Evolutionary conservation across 1,140 invertebrate species (phyloP), one percentile per base, ranked within the genome.

Genomic region (Ctenoplectra terminalis): DNA sequence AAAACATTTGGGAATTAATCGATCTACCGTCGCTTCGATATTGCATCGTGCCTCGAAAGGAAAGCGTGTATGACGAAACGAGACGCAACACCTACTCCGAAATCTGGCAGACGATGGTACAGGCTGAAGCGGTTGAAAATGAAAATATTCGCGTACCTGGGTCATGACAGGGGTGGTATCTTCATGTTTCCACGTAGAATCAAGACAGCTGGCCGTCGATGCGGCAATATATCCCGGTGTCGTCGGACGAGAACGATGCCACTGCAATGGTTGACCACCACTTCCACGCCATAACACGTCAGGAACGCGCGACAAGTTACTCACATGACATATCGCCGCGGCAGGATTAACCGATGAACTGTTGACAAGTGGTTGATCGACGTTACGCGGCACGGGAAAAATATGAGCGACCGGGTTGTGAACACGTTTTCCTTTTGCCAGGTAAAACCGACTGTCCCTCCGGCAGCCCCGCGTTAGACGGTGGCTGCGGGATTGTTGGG

Each of bases 161-260:
- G 90, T 90, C 90, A 91, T 89, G 86, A 90, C 63, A 82, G 73
- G 81, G 77, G 83, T 72, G 79, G 83, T 77, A 86, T 85, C 80
- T 83, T 90, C 90, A 89, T 91, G 85, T 86, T 90, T 81, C 71
- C n/a, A 75, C 17, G 48, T 52, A 29, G 40, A 37, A n/a, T 80
- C 26, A 40, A 83, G 64, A 79, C 74, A 34, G 48, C 54, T 61
- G 63, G 63, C 15, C 56, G 61, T 66, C 69, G 40, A 82, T 71
- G 48, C 50, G 69, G 34, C 71, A 74, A 61, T 82, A 63, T 76
- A 78, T 74, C 73, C 61, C 74, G 56, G 37, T 63, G n/a, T 60
- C 48, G 50, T 67, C 23, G 66, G 31, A 72, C 34, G 34, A 54
- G 20, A 73, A 72, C 69, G 77, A 80, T 61, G 48, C 37, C 70